Evolutionary conservation across 1,140 invertebrate species (phyloP), one percentile per base, ranked within the genome.

Genomic region (Listronotus bonariensis): DNA sequence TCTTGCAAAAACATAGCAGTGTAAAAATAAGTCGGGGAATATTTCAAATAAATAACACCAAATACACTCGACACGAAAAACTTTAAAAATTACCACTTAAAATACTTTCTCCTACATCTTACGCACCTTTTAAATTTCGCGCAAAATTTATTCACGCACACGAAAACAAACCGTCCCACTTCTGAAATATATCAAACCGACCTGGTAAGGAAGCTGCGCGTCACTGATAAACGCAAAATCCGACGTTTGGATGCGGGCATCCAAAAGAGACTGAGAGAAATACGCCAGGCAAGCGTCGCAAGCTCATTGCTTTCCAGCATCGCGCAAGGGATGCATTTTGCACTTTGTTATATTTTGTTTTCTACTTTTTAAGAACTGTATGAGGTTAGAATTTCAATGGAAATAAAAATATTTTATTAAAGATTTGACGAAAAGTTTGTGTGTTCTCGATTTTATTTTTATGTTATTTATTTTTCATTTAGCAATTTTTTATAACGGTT

Each of bases 261-360:
- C 52, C 52, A 15, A 54, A 54, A 17, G 52, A 54, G 34, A 54
- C 52, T 54, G 34, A 54, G 52, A 49, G 46, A 26, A 49, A 49
- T 20, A 20, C 46, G 15, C 46, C 46, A 49, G 46, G 46, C 46
- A 49, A 54, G 52, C 52, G 52, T 54, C 52, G 52, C 52, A 31
- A 54, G 52, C 52, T 20, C 52, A 20, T 54, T 20, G 52, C 52
- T 54, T 54, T 54, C 52, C 52, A 40, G 52, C 32, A 54, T 54
- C 52, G 52, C 52, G 52, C 52, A 54, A 54, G 52, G 52, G 52
- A 54, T 54, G 52, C 52, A 54, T 54, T 54, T 54, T 54, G 52
- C 52, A 54, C 31, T 54, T 54, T 54, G 32, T 36, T 54, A 34
- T 54, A 54, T 54, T 54, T 54, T 54, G 52, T 54, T 54, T 36